phyloP scores from a whole-genome alignment of 2,113 vertebrate genomes.

The Halichoerus grypus region DNA sequence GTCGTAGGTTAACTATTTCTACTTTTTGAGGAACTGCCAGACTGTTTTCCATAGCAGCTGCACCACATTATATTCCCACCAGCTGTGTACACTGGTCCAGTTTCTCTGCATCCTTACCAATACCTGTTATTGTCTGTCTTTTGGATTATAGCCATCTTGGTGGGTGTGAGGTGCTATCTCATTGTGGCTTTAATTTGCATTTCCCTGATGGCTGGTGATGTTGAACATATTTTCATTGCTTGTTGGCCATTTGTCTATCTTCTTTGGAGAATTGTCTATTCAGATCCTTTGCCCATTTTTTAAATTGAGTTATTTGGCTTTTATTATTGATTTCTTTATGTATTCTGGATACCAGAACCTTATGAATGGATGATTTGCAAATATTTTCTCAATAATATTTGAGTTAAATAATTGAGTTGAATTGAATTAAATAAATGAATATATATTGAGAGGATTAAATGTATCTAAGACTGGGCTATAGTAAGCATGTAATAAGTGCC shows the following conservation, averaged over 20 bases:
- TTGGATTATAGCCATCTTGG: not conserved
- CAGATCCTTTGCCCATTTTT: not conserved
- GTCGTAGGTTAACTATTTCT: not conserved
- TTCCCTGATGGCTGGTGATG: not conserved
- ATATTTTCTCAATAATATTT: slow-evolving; percentile 11
- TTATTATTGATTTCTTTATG: not conserved
- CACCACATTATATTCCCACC: not conserved
- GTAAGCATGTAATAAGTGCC: not conserved
- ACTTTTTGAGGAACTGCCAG: not conserved
- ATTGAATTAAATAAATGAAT: not conserved
- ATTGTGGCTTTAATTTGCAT: not conserved
- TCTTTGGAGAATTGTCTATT: not conserved
- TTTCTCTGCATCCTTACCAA: not conserved
- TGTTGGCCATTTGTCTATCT: not conserved
- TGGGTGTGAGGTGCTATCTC: not conserved
- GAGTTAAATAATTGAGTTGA: not conserved
- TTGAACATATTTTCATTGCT: not conserved
- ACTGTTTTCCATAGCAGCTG: not conserved
- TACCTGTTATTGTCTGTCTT: not conserved
- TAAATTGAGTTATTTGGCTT: not conserved
- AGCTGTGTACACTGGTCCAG: not conserved
- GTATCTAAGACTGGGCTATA: not conserved
- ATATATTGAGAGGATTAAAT: not conserved
- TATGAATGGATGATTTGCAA: not conserved
- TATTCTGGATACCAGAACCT: not conserved